Evolutionary conservation across 2,888 invertebrate species (phyloP), one percentile per base, ranked within the genome.

Genomic region (Cheilosia scutellata): DNA sequence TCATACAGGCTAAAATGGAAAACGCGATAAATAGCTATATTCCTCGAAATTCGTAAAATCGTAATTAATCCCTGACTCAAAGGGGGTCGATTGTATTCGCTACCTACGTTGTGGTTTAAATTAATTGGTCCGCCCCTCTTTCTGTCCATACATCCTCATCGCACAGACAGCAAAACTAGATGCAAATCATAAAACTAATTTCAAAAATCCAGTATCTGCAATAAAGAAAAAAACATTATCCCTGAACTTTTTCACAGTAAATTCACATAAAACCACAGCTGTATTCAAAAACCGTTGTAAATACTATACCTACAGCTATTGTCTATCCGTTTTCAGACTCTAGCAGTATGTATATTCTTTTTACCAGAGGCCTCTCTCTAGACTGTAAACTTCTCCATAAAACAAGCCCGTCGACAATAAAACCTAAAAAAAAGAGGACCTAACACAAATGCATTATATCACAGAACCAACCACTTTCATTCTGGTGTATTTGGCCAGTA

Each of bases 111-210:
- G n/a, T 16, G 44, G 37, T 11, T 4, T 37, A 3, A 11, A 37
- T 37, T 37, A 2, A 2, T 33, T 33, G 2, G 33, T 33, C 33
- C 33, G 33, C 2, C 2, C 2, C 33, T 7, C 1, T 33, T 9
- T 3, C 33, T 37, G 20, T 20, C 20, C 20, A 20, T 20, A 20
- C 11, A 37, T 37, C 9, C 20, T 40, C 9, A 40, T 40, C 20
- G 16, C 7, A 5, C 42, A 62, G 7, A 29, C 29, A 42, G 16
- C 27, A 66, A 31, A 42, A 27, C 55, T 33, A 42, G 31, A 33
- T 33, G 33, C 63, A 63, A 74, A 74, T 44, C 63, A 63, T 44
- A 37, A 63, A 74, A 74, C 74, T 55, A 74, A 74, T 74, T 63
- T 63, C 62, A 20, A 62, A 74, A 55, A 44, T 55, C n/a, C 11